Conservation (phyloP, 2,888 invertebrate genomes). For the Caenorhabditis wallacei region DNA sequence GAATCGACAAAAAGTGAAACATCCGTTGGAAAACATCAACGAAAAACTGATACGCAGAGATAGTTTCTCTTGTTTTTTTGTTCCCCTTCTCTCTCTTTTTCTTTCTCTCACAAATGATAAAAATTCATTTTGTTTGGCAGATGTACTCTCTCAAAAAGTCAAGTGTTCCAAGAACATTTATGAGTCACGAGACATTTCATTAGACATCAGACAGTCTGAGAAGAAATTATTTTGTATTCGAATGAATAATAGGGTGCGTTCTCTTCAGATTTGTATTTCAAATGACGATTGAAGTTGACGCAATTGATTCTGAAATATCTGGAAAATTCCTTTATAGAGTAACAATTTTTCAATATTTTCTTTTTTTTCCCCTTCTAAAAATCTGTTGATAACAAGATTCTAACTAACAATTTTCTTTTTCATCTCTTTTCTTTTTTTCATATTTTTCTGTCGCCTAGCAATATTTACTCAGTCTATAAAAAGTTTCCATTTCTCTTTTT, state of each 20-base stretch:
- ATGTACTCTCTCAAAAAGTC: slow-evolving; percentile 1
- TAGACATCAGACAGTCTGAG: background rate
- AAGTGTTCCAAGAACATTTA: background rate
- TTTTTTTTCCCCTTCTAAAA: background rate
- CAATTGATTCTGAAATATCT: too few relatives aligned
- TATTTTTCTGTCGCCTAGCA: slow-evolving; percentile 30
- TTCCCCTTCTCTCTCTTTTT: background rate
- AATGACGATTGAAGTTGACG: too few relatives aligned
- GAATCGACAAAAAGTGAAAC: slow-evolving; percentile 9
- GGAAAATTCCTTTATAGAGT: too few relatives aligned
- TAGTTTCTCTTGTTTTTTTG: background rate
- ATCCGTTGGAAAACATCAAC: slow-evolving; percentile 1
- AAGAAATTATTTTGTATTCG: background rate
- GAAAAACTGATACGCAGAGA: background rate
- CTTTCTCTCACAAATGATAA: slow-evolving; percentile 9
- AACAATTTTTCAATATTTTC: too few relatives aligned
- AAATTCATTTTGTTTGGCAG: background rate
- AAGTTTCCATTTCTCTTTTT: slow-evolving; percentile 14
- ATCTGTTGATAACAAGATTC: slow-evolving; percentile 7
- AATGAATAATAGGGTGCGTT: slow-evolving; percentile 4
- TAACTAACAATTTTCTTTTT: slow-evolving; percentile 3
- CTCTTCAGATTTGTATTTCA: background rate
- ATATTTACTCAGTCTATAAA: slow-evolving; percentile 52
- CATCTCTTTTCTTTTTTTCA: background rate
- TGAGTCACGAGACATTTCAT: slow-evolving; percentile 9